phyloP scores from a whole-genome alignment of 2,797 vertebrate species.

The Sciurus carolinensis region DNA sequence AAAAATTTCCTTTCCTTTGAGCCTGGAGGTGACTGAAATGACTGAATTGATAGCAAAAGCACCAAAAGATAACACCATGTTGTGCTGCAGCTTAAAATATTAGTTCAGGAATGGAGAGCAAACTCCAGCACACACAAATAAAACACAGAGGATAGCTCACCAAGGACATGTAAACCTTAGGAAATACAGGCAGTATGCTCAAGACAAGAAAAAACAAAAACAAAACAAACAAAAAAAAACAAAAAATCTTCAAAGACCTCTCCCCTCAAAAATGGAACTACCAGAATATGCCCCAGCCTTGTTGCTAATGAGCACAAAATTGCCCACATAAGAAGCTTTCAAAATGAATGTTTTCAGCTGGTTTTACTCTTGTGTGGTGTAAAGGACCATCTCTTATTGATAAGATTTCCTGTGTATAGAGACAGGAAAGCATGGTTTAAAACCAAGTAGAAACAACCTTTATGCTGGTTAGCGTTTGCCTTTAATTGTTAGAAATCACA shows the following conservation, averaged over 20 bases:
- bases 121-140: background rate
- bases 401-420: conserved; percentile 78
- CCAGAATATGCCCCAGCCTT: conserved; percentile 35
- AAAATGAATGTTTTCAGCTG: conserved; percentile 74
- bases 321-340: conserved; percentile 78
- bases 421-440: conserved; percentile 78
- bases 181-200: background rate
- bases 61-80: background rate
- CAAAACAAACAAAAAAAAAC: too few species aligned
- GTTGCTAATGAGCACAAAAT: conserved; percentile 53
- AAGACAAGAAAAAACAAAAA: background rate
- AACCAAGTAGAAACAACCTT: conserved; percentile 66
- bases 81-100: too few species aligned
- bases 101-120: background rate
- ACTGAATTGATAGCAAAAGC: background rate
- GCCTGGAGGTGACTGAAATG: background rate
- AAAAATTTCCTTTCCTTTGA: background rate
- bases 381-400: conserved; percentile 68
- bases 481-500: conserved; percentile 63
- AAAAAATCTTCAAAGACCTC: conserved; percentile 8
- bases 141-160: background rate
- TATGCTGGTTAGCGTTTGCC: conserved; percentile 5
- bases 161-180: background rate
- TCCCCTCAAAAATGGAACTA: conserved; percentile 49
- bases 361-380: conserved; percentile 72